Base-by-base conservation (phyloP, 2,113 vertebrate genomes). In the Pelecanoides urinatrix region DNA sequence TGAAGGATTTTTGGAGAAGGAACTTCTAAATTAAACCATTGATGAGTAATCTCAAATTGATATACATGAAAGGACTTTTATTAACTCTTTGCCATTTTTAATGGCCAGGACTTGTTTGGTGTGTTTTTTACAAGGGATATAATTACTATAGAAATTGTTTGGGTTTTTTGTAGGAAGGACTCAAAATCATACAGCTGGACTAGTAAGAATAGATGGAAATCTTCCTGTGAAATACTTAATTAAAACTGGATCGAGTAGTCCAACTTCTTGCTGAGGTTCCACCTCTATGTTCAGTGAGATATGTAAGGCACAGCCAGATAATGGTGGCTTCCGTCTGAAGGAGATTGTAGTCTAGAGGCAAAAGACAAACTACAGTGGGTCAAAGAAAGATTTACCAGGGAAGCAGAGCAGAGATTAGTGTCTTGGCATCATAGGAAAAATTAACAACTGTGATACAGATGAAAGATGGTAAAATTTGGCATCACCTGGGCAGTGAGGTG, bases 61-160 rank as follows among this genome's bases (percentile, higher is more conserved):
- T 58, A 3, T 1, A 29, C 1, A 2, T 45, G 16, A 15, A 3
- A 73, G 58, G 15, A 42, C 11, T 49, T 65, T 2, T 2, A 23
- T 56, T 58, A 83, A 32, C 13, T 38, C 10, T 6, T 38, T 6
- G 16, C 11, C 1, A 1, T 78, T 67, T 66, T 50, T 19, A 80
- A 8, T 10, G 32, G 15, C 19, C 20, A 42, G 40, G 19, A 53
- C 25, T 74, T 50, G 5, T 25, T 58, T 55, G 7, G 13, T 10
- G 5, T 53, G 19, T 1, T 66, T 91, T 59, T 75, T 44, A 55
- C 17, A 32, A 49, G 16, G 16, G 18, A 12, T 44, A 20, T 20
- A 27, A 67, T 32, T 63, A 45, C 19, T 10, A 36, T 3, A 19
- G n/a, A 52, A 86, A 17, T 18, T 19, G 5, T 18, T 70, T 18